phyloP scores from a whole-genome alignment of 2,113 vertebrate genomes.

The Nestor notabilis region DNA sequence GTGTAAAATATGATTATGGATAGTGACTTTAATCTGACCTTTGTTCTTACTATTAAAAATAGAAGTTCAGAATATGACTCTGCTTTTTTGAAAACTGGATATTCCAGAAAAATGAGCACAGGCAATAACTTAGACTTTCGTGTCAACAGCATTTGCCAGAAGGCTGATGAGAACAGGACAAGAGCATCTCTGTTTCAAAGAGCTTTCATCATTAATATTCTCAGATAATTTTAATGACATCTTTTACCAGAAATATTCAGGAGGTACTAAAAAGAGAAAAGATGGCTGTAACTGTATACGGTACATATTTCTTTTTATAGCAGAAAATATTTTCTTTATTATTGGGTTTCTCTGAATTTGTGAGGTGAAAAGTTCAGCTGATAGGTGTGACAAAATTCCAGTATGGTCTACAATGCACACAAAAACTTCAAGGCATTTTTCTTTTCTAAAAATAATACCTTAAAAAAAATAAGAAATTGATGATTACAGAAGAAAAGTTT shows the following conservation, averaged over 20 bases:
- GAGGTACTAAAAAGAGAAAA: background rate
- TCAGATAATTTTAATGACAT: slow-evolving; percentile 29
- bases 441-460: background rate
- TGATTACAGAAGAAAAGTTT: background rate
- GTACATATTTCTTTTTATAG: background rate
- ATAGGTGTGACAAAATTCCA: background rate
- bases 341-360: background rate
- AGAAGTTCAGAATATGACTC: background rate
- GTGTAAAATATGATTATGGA: background rate
- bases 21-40: background rate
- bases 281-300: background rate
- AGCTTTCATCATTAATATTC: slow-evolving; percentile 15
- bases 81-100: background rate
- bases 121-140: background rate
- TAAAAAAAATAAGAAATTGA: background rate
- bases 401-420: background rate
- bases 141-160: background rate
- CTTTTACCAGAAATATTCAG: slow-evolving; percentile 32
- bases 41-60: background rate
- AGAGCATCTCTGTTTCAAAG: slow-evolving; percentile 5
- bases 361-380: background rate
- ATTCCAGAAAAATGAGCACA: background rate
- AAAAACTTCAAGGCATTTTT: background rate
- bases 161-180: background rate
- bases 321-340: background rate